These are phyloP conservation scores for Dissostichus mawsoni DNA, from an alignment of 2,113 vertebrate genomes.

Conservation along the genomic window DNA sequence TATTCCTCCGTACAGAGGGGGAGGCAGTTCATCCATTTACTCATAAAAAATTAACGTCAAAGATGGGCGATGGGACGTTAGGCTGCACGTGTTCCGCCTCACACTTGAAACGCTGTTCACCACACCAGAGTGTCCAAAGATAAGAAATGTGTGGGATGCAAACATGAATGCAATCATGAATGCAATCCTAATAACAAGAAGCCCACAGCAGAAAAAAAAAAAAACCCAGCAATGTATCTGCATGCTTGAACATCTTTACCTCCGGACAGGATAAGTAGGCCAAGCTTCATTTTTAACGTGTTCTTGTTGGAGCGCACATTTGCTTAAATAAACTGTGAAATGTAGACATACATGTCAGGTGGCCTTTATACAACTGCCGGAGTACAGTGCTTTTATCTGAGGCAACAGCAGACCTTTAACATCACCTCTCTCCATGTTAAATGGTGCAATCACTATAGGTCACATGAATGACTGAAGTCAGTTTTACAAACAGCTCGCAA, in stretches of 20 bases:
- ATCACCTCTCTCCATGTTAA: neutral
- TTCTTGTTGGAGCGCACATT: constrained; percentile 41
- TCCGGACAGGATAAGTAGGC: constrained; percentile 77
- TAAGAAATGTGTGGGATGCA: constrained; percentile 67
- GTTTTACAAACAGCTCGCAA: neutral
- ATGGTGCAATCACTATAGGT: neutral
- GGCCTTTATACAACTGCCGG: neutral
- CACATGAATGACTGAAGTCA: neutral
- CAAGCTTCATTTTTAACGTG: constrained; percentile 68
- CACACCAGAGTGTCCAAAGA: constrained; percentile 68
- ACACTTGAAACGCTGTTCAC: constrained; percentile 60
- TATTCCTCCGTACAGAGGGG: constrained; percentile 58
- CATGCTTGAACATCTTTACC: constrained; percentile 63
- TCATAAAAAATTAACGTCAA: constrained; percentile 75
- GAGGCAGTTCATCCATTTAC: constrained; percentile 65
- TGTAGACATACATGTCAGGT: constrained; percentile 17
- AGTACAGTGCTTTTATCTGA: constrained; percentile 1
- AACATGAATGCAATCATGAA: constrained; percentile 60
- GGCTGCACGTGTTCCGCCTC: constrained; percentile 69
- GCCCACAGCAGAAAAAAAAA: constrained; percentile 25
- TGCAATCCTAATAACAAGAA: constrained; percentile 62
- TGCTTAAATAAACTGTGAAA: constrained; percentile 38
- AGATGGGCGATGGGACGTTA: constrained; percentile 66
- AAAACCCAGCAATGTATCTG: constrained; percentile 11
- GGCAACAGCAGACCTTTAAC: neutral